These are phyloP conservation scores for Torymus auratus DNA, from an alignment of 2,888 invertebrate genomes.

Conservation along the genomic window DNA sequence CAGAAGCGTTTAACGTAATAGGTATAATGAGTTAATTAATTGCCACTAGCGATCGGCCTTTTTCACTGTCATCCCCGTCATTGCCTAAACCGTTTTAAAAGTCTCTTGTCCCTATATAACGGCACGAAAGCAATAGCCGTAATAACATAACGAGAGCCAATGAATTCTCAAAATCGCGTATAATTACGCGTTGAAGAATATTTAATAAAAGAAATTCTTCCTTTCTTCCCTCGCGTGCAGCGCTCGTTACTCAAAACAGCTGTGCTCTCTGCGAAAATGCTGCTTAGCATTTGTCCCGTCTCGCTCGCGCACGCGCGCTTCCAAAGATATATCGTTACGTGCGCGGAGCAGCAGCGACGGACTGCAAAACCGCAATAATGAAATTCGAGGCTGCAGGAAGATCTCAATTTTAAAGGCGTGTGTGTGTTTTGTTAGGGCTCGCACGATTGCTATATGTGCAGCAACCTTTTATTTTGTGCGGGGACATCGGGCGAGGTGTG, in stretches of 20 bases:
- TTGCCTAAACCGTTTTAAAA: too few relatives aligned
- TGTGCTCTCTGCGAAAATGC: not conserved
- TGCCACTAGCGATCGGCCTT: too few relatives aligned
- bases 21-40: too few relatives aligned
- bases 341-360: slow-evolving; percentile 10
- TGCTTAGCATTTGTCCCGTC: too few relatives aligned
- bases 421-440: slow-evolving; percentile 3
- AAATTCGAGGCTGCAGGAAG: slow-evolving; percentile 22
- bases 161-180: slow-evolving; percentile 31
- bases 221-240: slow-evolving; percentile 32
- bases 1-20: too few relatives aligned
- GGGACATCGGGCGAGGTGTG: too few relatives aligned
- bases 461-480: too few relatives aligned
- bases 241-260: not conserved
- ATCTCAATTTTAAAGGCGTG: slow-evolving; percentile 35
- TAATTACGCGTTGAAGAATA: slow-evolving; percentile 13
- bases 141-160: slow-evolving; percentile 30
- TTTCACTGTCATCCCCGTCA: too few relatives aligned
- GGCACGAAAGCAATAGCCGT: too few relatives aligned
- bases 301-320: not conserved
- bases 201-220: too few relatives aligned
- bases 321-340: slow-evolving; percentile 4
- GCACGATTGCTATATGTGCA: too few relatives aligned
- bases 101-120: too few relatives aligned
- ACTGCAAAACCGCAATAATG: slow-evolving; percentile 42